Evolutionary conservation across 2,113 vertebrate species (phyloP).

Genomic region (Rhea pennata): DNA sequence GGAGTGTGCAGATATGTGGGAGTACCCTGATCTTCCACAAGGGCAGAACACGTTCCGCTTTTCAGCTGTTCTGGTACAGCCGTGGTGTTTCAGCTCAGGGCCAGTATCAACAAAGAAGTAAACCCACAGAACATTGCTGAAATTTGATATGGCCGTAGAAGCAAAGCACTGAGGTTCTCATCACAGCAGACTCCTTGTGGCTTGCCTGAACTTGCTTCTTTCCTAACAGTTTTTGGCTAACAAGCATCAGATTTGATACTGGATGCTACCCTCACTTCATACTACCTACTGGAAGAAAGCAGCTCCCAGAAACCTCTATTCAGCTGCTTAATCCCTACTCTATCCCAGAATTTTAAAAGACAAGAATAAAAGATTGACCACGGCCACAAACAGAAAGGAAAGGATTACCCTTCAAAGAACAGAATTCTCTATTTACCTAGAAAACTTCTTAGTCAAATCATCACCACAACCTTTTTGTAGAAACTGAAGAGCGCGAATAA

Average conservation of each 20-base stretch:
- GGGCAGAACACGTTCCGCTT: not conserved
- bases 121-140: not conserved
- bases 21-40: not conserved
- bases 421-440: not conserved
- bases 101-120: not conserved
- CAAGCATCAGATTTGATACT: not conserved
- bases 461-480: not conserved
- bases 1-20: not conserved
- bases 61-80: not conserved
- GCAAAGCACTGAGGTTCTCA: not conserved
- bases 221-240: not conserved
- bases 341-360: not conserved
- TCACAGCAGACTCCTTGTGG: not conserved
- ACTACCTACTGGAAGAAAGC: not conserved
- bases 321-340: not conserved
- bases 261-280: not conserved
- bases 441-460: not conserved
- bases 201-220: not conserved
- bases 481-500: not conserved
- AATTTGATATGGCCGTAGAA: not conserved
- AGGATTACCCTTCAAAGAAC: not conserved
- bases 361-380: not conserved
- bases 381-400: not conserved
- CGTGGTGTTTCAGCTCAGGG: not conserved
- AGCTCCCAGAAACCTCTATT: not conserved